phyloP scores from a whole-genome alignment of 2,888 invertebrate species.

The Cataglyphis altisquamis region DNA sequence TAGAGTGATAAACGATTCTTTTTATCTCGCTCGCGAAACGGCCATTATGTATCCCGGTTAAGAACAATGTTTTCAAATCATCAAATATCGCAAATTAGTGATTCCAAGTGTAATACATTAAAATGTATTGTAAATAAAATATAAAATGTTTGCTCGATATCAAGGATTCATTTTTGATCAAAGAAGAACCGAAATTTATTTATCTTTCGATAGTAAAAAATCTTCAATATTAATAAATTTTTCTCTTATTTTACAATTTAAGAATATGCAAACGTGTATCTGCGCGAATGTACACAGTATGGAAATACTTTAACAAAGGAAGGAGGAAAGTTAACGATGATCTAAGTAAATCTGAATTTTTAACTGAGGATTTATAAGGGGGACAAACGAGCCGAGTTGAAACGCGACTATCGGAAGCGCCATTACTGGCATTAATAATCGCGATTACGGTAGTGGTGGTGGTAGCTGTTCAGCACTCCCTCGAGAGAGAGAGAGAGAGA shows the following conservation, averaged over 20 bases:
- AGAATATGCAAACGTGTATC: not conserved
- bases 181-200: no score
- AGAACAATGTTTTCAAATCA: not conserved
- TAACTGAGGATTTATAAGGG: slow-evolving; percentile 18
- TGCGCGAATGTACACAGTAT: not conserved
- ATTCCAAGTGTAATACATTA: not conserved
- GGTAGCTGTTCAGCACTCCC: slow-evolving; percentile 12
- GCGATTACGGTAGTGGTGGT: slow-evolving; percentile 39
- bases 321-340: not conserved
- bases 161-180: not conserved
- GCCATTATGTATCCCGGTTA: not conserved
- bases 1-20: slow-evolving; percentile 23
- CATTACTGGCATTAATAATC: slow-evolving; percentile 53
- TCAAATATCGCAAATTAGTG: slow-evolving; percentile 25
- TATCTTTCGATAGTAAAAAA: not conserved
- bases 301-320: not conserved
- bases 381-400: slow-evolving; percentile 38
- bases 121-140: not conserved
- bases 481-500: not conserved
- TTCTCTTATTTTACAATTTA: not conserved
- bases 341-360: slow-evolving; percentile 24
- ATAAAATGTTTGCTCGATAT: not conserved
- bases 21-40: slow-evolving; percentile 34
- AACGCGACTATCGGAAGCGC: slow-evolving; percentile 45
- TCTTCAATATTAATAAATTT: not conserved